Evolutionary conservation across 2,113 vertebrate genomes (phyloP).

Genomic region (Balaenoptera acutorostrata): DNA sequence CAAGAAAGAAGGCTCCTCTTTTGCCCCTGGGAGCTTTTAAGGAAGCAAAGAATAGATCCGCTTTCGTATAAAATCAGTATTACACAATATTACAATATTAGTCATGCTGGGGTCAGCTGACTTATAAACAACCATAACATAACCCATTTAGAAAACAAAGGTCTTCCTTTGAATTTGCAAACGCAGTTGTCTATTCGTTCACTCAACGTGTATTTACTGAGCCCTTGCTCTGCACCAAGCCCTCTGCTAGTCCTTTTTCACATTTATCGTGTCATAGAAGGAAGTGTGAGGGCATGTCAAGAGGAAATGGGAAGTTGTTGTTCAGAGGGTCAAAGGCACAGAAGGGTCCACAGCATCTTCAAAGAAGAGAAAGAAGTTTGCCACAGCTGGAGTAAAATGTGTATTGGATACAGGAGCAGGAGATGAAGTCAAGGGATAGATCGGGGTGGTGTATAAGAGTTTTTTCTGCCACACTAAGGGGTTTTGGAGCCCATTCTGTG

Average conservation of each 20-base stretch:
- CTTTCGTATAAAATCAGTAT: background rate
- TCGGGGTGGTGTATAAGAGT: background rate
- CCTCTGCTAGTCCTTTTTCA: background rate
- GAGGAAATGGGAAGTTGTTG: background rate
- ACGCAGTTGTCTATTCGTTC: background rate
- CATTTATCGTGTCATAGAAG: background rate
- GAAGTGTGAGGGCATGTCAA: background rate
- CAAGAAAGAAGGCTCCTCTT: too few relatives aligned
- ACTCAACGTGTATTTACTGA: background rate
- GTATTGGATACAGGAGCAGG: background rate
- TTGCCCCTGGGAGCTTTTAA: background rate
- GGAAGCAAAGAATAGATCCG: background rate
- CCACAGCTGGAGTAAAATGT: background rate
- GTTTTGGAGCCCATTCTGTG: background rate
- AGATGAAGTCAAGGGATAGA: background rate
- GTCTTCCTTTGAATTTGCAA: background rate
- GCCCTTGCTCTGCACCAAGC: background rate
- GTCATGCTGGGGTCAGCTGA: background rate
- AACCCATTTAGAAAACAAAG: background rate
- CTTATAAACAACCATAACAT: background rate
- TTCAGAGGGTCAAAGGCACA: background rate
- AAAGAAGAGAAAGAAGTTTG: background rate
- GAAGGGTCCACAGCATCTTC: background rate
- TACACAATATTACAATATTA: background rate
- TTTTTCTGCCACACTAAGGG: background rate